Evolutionary conservation across 2,797 vertebrate genomes (phyloP).

Genomic region (Karalla daura): DNA sequence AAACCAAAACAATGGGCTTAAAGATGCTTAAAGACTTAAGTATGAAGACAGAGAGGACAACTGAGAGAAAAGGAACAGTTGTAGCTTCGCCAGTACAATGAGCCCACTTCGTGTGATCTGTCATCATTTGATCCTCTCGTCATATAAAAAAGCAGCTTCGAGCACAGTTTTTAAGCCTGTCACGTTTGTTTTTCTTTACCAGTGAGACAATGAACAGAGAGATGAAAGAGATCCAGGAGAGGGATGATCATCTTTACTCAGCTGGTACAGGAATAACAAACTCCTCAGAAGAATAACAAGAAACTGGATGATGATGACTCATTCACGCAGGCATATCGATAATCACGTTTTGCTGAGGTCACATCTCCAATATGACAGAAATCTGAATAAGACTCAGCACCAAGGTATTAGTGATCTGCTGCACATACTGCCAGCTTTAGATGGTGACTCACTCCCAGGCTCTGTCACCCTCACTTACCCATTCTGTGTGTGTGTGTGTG

Average conservation of each 20-base stretch:
- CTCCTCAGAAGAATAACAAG: not conserved
- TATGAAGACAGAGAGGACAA: too few species aligned
- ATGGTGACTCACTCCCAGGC: slow-evolving; percentile 14
- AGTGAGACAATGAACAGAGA: not conserved
- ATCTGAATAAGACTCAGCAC: not conserved
- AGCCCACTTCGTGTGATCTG: not conserved
- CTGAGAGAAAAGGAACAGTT: not conserved
- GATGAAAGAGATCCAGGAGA: not conserved
- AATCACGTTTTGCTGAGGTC: not conserved
- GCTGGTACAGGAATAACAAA: not conserved
- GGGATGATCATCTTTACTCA: not conserved
- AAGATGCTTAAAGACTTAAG: not conserved
- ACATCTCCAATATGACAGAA: not conserved
- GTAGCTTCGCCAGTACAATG: not conserved
- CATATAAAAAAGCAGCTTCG: not conserved
- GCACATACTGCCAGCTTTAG: not conserved
- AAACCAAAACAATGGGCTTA: not conserved
- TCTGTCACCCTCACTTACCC: slow-evolving; percentile 3
- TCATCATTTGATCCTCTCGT: not conserved
- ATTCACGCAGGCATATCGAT: not conserved
- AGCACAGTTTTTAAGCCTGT: not conserved
- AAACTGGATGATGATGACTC: not conserved
- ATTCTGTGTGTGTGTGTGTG: slow-evolving; percentile 9
- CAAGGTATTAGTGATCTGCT: not conserved
- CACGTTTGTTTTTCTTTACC: not conserved